These are phyloP conservation scores for Eupithecia exiguata DNA, from an alignment of 2,888 invertebrate species.

Conservation along the genomic window DNA sequence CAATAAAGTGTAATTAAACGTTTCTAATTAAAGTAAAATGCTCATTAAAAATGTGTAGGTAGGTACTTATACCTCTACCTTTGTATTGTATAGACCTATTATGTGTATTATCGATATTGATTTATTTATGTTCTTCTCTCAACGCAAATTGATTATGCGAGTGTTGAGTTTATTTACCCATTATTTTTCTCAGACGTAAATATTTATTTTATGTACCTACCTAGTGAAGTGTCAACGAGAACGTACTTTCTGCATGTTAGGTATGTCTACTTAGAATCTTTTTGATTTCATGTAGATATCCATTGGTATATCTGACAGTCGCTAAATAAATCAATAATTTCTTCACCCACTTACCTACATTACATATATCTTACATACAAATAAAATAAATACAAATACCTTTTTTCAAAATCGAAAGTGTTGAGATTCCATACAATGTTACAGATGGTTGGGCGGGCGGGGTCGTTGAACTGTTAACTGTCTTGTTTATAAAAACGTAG, in stretches of 20 bases:
- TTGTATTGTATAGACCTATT: background rate
- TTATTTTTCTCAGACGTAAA: background rate
- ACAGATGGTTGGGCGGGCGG: conserved; percentile 47
- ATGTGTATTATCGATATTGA: background rate
- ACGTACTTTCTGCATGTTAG: background rate
- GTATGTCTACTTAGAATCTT: background rate
- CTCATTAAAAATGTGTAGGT: conserved; percentile 27
- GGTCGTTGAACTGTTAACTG: conserved; percentile 62
- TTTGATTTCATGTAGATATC: background rate
- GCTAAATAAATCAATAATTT: background rate
- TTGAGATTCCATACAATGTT: conserved; percentile 13
- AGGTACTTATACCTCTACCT: background rate
- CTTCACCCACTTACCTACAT: too few species aligned
- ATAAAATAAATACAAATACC: too few species aligned
- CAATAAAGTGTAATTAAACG: conserved; percentile 26
- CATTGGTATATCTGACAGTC: background rate
- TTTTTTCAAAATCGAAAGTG: conserved; percentile 3
- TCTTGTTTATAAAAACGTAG: conserved; percentile 64
- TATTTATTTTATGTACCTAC: background rate
- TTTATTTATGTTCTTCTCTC: conserved; percentile 1
- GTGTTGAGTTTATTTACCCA: background rate
- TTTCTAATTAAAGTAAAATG: conserved; percentile 25
- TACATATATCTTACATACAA: too few species aligned
- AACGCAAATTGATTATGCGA: background rate
- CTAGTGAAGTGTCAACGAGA: background rate